Base-by-base conservation (phyloP, 2,113 vertebrate genomes). In the Neomonachus schauinslandi region DNA sequence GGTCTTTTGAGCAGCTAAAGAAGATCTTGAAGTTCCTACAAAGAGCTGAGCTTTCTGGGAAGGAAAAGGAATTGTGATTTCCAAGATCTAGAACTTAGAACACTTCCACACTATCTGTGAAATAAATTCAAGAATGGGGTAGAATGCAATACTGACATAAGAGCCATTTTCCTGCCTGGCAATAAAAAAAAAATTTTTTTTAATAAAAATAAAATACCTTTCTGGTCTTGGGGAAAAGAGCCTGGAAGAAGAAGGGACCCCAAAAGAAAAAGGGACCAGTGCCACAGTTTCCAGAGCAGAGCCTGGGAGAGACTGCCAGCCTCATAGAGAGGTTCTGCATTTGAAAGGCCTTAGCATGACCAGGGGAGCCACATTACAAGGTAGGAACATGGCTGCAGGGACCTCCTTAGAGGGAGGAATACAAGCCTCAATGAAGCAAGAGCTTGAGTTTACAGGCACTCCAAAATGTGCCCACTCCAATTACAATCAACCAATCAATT, bases 61-160 rank as follows among this genome's bases (percentile, higher is more conserved):
- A 80, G 65, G 74, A 87, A 83, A 87, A 89, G 10, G 3, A 95
- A 87, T 72, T 89, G 9, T 72, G 74, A 86, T 79, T 94, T 84
- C 49, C 46, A 31, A 90, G 53, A 81, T 77, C 28, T 71, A 88
- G 33, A 89, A 7, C 72, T 63, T 76, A 74, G 21, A 92, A 36
- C 22, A 77, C 51, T 71, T 86, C 49, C 49, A 89, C 5, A 51
- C 31, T 81, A 36, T 72, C 69, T 92, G 49, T 84, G 55, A 97
- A 91, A 91, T 59, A 91, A 96, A 76, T 80, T 84, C 3, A 36
- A 72, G 33, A 69, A 15, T 55, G 18, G 12, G 5, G 9, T 46
- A 91, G 55, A 88, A 95, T 57, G 53, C 31, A 94, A 9, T 71
- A 28, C 79, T 72, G 46, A 42, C 18, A 36, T 49, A 77, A 77